Conservation (phyloP, 2,113 vertebrate species). For the Psephotus haematonotus region DNA sequence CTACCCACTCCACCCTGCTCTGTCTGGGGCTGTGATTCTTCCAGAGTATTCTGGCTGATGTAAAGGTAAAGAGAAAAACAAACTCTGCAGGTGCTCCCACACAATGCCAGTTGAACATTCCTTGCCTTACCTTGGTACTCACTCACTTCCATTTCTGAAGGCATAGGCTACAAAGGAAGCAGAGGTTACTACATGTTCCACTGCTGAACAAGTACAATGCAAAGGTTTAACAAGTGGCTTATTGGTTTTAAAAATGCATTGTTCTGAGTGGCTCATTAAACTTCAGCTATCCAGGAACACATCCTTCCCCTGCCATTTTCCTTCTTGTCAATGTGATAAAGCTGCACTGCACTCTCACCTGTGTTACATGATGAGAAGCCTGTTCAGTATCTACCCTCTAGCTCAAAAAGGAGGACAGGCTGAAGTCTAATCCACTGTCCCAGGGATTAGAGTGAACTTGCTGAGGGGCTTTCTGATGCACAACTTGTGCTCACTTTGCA, state of each 20-base stretch:
- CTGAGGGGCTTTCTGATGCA: neutral
- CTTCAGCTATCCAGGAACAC: neutral
- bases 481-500: neutral
- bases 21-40: neutral
- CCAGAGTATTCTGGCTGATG: neutral
- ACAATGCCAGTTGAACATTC: neutral
- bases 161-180: neutral
- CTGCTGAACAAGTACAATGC: conserved; percentile 30
- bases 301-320: neutral
- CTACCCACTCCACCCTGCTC: conserved; percentile 12
- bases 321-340: neutral
- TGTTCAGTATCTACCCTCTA: neutral
- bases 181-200: neutral
- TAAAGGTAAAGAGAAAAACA: neutral
- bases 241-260: neutral
- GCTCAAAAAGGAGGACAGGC: neutral
- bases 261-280: conserved; percentile 9
- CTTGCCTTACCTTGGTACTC: neutral
- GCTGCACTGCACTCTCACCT: neutral
- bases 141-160: neutral
- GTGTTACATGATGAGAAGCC: fast-evolving
- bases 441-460: neutral
- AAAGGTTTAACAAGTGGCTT: conserved; percentile 14
- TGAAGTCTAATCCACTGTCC: neutral
- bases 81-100: neutral